These are phyloP conservation scores for Pycnonotus jocosus DNA, from an alignment of 2,113 vertebrate species.

Conservation along the genomic window DNA sequence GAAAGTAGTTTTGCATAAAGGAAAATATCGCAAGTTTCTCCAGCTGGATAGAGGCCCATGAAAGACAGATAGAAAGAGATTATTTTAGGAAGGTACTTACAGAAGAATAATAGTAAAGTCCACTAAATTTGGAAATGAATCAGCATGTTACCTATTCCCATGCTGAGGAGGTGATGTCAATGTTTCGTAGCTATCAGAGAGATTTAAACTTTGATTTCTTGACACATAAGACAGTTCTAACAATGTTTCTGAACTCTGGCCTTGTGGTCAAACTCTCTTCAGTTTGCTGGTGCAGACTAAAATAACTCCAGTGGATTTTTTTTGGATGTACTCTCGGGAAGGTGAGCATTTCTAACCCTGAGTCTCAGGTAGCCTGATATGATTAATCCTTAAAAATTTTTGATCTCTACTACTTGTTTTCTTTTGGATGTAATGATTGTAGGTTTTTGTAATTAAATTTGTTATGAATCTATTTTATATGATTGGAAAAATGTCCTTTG, in stretches of 20 bases:
- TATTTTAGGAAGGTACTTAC: not conserved
- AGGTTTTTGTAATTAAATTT: not conserved
- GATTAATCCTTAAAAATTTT: not conserved
- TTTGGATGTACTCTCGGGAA: not conserved
- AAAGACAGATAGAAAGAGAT: not conserved
- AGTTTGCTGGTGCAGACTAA: not conserved
- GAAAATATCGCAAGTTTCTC: not conserved
- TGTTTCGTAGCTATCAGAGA: not conserved
- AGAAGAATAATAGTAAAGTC: not conserved
- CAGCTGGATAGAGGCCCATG: not conserved
- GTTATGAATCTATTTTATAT: not conserved
- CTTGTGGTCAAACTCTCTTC: not conserved
- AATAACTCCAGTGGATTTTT: not conserved
- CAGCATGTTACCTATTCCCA: not conserved
- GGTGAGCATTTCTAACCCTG: not conserved
- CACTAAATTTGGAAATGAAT: not conserved
- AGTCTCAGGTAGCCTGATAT: not conserved
- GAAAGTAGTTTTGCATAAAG: constrained; percentile 13
- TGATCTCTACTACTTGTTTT: not conserved
- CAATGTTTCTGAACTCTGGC: not conserved
- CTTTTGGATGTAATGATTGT: not conserved
- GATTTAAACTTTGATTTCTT: not conserved
- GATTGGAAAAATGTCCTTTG: not conserved
- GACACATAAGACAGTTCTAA: not conserved
- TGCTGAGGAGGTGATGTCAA: not conserved